Evolutionary conservation across 2,797 vertebrate species (phyloP).

Genomic region (Gymnoscopelus braueri): DNA sequence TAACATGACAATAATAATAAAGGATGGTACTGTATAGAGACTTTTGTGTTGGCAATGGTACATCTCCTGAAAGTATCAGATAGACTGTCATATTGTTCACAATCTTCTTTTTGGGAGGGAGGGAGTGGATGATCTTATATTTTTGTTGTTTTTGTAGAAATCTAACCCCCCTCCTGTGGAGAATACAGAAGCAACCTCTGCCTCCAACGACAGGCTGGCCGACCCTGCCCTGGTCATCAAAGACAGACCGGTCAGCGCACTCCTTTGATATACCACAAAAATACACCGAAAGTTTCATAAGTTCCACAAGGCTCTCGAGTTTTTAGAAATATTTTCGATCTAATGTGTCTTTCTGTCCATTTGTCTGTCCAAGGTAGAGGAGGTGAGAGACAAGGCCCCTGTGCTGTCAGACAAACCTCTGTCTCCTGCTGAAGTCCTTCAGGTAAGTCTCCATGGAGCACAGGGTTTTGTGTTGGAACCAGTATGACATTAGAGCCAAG

Average conservation of each 20-base stretch:
- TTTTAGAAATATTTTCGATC: neutral
- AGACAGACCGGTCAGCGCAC: constrained; percentile 70
- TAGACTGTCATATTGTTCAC: neutral
- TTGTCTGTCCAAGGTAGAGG: constrained; percentile 71
- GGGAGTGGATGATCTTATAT: constrained; percentile 2
- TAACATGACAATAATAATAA: neutral
- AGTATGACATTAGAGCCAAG: constrained; percentile 9
- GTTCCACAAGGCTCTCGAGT: neutral
- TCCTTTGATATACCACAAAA: neutral
- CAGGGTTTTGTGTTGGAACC: constrained; percentile 14
- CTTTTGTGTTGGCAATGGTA: neutral
- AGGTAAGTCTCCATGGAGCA: constrained; percentile 66
- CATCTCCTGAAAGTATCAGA: neutral
- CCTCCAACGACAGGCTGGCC: constrained; percentile 67
- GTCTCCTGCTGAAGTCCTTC: constrained; percentile 81
- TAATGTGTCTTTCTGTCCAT: neutral
- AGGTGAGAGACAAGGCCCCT: constrained; percentile 76
- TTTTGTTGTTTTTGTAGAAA: constrained; percentile 65
- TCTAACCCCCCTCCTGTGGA: constrained; percentile 59
- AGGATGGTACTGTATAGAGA: neutral
- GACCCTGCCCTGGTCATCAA: constrained; percentile 81
- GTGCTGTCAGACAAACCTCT: constrained; percentile 74
- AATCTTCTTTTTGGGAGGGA: neutral
- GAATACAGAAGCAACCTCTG: constrained; percentile 55
- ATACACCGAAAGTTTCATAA: neutral